Base-by-base conservation (phyloP, 2,888 invertebrate genomes). In the Ophion slaviceki region DNA sequence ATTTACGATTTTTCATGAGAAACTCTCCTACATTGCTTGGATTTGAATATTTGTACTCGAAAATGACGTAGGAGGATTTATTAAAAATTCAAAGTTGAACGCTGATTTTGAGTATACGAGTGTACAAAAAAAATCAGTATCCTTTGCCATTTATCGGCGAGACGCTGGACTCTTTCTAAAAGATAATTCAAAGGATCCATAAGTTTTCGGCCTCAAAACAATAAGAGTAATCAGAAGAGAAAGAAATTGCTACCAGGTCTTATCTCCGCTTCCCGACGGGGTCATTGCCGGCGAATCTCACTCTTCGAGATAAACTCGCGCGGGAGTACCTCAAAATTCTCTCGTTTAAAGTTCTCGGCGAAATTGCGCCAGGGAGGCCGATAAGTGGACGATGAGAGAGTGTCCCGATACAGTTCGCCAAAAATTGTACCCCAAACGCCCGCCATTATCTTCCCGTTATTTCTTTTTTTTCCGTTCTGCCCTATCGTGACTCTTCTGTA, bases 371-470 rank as follows among this genome's bases (percentile, higher is more conserved):
- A 70, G 62, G 10, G 78, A 59, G 7, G 32, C 6, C 70, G 59
- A 57, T 80, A 77, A 83, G 78, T 82, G 78, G 71, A 78, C 68
- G 83, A 83, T 74, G 86, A 75, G 66, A 76, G 86, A 75, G 66
- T 76, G 53, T 53, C 53, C 71, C 20, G 72, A 62, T 77, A 82
- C 76, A 72, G 77, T 80, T 75, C 66, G 75, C 53, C 66, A 28
- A 74, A 81, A 78, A 86, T 86, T 80, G 75, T 64, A 71, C 59
- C 78, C 72, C 59, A 53, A 67, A 76, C 67, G 67, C 61, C 62
- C 45, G 72, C 77, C 53, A 78, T 85, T 85, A 77, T 81, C 62
- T 80, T 74, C 47, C 47, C 70, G 75, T 61, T 84, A 28, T 59
- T 53, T 70, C 5, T 57, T 66, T 57, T 72, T 70, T 20, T 70